A percentile compares a stretch with the other conserved stretches of the same genome.
Evolutionary conservation across 2,888 invertebrate genomes (phyloP).

Genomic region (Dorcus hopei): DNA sequence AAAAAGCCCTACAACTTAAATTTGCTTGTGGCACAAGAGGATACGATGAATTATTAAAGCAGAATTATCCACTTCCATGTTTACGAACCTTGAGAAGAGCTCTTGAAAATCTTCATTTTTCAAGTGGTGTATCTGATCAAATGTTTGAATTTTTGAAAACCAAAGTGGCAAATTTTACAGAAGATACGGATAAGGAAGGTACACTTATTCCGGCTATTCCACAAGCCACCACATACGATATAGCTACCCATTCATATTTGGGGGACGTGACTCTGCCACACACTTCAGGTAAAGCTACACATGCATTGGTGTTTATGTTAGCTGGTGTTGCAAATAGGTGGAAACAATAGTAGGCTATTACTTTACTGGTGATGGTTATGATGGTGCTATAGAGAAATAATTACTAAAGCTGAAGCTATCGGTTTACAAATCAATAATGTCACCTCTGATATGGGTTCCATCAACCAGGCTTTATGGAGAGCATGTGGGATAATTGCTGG

Average conservation of each 20-base stretch:
- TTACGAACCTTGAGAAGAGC: too few species aligned
- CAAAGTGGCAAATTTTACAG: background rate
- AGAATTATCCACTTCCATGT: too few species aligned
- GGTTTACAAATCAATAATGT: slow-evolving; percentile 16
- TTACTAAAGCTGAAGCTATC: background rate
- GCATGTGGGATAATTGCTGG: slow-evolving; percentile 15
- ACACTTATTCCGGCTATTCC: background rate
- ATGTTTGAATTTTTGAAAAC: background rate
- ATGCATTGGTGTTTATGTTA: background rate
- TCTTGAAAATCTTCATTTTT: background rate
- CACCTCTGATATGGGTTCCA: slow-evolving; percentile 27
- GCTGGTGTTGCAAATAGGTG: background rate
- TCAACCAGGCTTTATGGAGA: slow-evolving; percentile 27
- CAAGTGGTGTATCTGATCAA: background rate
- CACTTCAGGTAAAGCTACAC: background rate
- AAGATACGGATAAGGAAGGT: background rate
- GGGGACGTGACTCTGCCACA: background rate
- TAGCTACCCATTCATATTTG: background rate
- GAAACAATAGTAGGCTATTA: background rate
- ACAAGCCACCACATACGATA: background rate
- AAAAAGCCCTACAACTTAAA: too few species aligned
- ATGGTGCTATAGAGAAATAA: too few species aligned
- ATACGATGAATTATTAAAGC: too few species aligned
- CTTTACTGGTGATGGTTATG: background rate
- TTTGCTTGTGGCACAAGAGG: too few species aligned